Base-by-base conservation (phyloP, 2,888 invertebrate species). In the Gortyna flavago region DNA sequence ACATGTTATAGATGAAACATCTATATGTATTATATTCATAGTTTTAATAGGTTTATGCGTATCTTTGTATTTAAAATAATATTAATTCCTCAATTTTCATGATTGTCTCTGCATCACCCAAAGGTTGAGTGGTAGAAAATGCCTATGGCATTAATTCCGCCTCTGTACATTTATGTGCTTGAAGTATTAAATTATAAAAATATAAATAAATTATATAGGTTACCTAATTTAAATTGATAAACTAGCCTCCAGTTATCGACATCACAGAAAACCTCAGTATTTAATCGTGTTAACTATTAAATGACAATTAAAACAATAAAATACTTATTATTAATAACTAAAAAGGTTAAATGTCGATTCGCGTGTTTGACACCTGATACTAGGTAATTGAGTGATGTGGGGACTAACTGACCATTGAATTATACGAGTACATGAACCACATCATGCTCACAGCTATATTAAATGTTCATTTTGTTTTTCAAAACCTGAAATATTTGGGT, bases 331-430 rank as follows among this genome's bases (percentile, higher is more conserved):
- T 79, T 83, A 65, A 59, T 65, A 16, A 72, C 62, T 73, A 84
- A 86, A 86, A 84, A 75, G 84, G 85, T 75, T 85, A 85, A 85
- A 79, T 72, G 74, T 67, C 13, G 41, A 80, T 87, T 85, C 21
- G 85, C 85, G 85, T 87, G 85, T 84, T 77, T 78, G 77, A 66
- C 75, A 80, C 85, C 85, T 44, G 61, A 59, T 69, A 25, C 79
- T 66, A 81, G 85, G 85, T 85, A 86, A 85, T 80, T 87, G 85
- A 85, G 85, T 87, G 72, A 86, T 85, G 80, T 84, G 29, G 76
- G 79, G 54, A 68, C 51, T 72, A 84, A 84, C 68, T 48, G 74
- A 64, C 66, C 72, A 64, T 64, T 84, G 77, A 87, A 84, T 87
- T 84, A 77, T 70, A 87, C n/a, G n/a, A n/a, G n/a, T n/a, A n/a